Conservation (phyloP, 1,140 invertebrate genomes). For the Zeugodacus cucurbitae region DNA sequence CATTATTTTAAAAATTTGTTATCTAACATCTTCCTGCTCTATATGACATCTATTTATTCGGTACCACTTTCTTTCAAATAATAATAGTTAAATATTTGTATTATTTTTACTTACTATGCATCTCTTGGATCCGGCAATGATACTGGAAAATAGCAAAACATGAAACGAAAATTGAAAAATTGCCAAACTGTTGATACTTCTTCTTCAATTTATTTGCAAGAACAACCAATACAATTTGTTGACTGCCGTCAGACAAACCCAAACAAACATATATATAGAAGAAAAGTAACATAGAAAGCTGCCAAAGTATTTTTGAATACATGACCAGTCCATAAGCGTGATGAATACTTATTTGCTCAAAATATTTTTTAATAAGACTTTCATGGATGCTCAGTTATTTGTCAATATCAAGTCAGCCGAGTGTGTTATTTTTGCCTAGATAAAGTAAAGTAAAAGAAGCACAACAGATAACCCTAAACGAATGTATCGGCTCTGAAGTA, state of each 20-base stretch:
- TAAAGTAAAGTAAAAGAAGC: not conserved
- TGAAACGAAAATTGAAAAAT: too few species aligned
- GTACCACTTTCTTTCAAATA: too few species aligned
- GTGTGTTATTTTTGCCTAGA: not conserved
- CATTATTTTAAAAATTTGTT: too few species aligned
- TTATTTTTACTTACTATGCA: slow-evolving; percentile 79
- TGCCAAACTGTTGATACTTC: too few species aligned
- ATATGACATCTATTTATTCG: too few species aligned
- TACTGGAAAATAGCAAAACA: too few species aligned
- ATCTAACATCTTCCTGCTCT: too few species aligned
- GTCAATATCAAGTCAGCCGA: not conserved
- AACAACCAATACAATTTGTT: not conserved
- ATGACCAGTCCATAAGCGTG: not conserved
- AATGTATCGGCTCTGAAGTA: not conserved
- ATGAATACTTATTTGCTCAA: not conserved
- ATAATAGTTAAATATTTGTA: too few species aligned
- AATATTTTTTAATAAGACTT: not conserved
- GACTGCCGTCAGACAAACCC: not conserved
- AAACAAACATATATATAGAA: not conserved
- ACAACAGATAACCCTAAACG: not conserved
- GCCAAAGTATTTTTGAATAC: not conserved
- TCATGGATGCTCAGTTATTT: not conserved
- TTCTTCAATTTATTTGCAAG: not conserved
- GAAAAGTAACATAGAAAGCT: not conserved
- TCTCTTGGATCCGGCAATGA: slow-evolving; percentile 92